These are phyloP conservation scores for Onychostruthus taczanowskii DNA, from an alignment of 2,113 vertebrate genomes.

Conservation along the genomic window DNA sequence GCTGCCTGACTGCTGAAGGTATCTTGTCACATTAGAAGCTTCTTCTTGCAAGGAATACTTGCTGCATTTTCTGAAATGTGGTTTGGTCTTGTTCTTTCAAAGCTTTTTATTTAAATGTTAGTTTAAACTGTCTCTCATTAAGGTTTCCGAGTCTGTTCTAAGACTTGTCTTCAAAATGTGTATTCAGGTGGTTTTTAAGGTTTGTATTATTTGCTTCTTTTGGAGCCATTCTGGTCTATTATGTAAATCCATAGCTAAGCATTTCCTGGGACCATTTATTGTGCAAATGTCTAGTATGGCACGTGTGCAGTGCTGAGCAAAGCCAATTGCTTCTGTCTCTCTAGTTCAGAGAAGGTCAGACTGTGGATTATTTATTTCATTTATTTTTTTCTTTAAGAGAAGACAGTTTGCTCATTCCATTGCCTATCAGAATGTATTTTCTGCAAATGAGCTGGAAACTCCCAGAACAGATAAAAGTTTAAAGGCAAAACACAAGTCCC, in stretches of 20 bases:
- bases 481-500: background rate
- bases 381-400: conserved; percentile 2
- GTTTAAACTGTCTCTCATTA: conserved; percentile 20
- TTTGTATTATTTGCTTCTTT: conserved; percentile 64
- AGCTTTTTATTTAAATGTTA: background rate
- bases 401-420: background rate
- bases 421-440: background rate
- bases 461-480: background rate
- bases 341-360: background rate
- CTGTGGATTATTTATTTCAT: background rate
- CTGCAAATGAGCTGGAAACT: background rate
- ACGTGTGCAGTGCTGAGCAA: background rate
- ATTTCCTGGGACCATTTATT: conserved; percentile 50
- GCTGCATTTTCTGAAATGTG: background rate
- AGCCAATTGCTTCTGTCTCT: conserved; percentile 27
- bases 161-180: conserved; percentile 22
- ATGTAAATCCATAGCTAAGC: conserved; percentile 54
- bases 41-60: background rate
- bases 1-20: background rate
- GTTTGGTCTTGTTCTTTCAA: background rate
- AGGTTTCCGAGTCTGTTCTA: background rate
- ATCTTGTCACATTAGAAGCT: background rate
- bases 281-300: conserved; percentile 1
- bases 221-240: conserved; percentile 49
- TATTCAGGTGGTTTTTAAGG: conserved; percentile 50